These are phyloP conservation scores for Netelia fuscicornis DNA, from an alignment of 2,888 invertebrate genomes.

Conservation along the genomic window DNA sequence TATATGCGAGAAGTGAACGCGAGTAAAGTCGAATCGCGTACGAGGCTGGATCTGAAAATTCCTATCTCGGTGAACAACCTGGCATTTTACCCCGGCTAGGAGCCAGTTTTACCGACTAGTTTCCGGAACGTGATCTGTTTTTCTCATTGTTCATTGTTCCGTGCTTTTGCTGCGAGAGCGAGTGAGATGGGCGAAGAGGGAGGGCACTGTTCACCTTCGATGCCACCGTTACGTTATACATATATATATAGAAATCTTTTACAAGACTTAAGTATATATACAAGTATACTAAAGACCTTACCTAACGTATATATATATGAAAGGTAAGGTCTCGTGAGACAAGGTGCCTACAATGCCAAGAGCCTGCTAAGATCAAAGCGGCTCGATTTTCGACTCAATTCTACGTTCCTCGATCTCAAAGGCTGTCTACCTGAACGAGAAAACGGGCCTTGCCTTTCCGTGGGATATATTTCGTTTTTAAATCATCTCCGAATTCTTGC, in stretches of 20 bases:
- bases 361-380: conserved; percentile 44
- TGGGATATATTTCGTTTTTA: conserved; percentile 16
- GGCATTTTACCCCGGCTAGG: conserved; percentile 10
- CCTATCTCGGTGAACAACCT: conserved; percentile 22
- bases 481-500: conserved; percentile 11
- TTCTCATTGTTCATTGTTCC: conserved; percentile 21
- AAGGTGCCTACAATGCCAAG: conserved; percentile 12
- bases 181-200: not conserved
- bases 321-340: conserved; percentile 8
- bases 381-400: conserved; percentile 37
- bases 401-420: not conserved
- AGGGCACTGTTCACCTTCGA: conserved; percentile 23
- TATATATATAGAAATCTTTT: not conserved
- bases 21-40: conserved; percentile 37
- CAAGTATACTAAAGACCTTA: not conserved
- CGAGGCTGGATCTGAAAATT: conserved; percentile 31
- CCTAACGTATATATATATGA: not conserved
- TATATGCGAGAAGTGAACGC: not conserved
- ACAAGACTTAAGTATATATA: not conserved
- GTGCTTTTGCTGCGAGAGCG: not conserved
- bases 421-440: not conserved
- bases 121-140: conserved; percentile 49
- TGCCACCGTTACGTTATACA: not conserved
- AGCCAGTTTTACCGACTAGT: conserved; percentile 11
- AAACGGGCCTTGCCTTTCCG: conserved; percentile 13